These are phyloP conservation scores for Heliconius hortense DNA, from an alignment of 2,888 invertebrate species.

Conservation along the genomic window DNA sequence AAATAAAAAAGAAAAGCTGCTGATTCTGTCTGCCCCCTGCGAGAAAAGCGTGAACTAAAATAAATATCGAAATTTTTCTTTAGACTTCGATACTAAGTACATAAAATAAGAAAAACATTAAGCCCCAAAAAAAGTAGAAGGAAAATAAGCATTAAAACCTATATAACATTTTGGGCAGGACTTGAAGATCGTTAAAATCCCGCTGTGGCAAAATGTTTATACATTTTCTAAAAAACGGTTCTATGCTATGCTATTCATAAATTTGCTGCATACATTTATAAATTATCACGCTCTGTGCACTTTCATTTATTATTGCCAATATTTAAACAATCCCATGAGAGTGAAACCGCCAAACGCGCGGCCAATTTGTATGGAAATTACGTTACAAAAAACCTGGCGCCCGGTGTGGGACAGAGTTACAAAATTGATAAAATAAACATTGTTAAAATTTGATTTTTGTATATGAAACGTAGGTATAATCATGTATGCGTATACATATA, in stretches of 20 bases:
- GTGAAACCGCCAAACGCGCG: background rate
- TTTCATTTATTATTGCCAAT: background rate
- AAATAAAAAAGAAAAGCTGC: no score
- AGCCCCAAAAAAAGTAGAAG: no score
- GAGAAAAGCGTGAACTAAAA: no score
- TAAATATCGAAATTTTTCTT: no score
- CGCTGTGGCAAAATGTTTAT: no score
- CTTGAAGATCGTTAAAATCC: no score
- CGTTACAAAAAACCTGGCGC: slow-evolving; percentile 7
- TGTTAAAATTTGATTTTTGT: background rate
- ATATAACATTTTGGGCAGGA: no score
- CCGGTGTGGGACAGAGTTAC: slow-evolving; percentile 7
- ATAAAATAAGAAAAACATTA: no score
- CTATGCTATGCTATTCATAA: background rate
- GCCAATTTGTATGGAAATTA: slow-evolving; percentile 10
- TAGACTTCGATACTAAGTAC: no score
- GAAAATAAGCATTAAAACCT: no score
- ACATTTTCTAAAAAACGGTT: no score
- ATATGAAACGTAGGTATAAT: background rate
- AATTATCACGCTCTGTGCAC: background rate
- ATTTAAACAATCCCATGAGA: slow-evolving; percentile 8
- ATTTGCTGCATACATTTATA: background rate
- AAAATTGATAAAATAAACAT: background rate
- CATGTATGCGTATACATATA: background rate
- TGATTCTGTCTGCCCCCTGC: no score